Base-by-base conservation (phyloP, 2,888 invertebrate genomes). In the Agrochola circellaris region DNA sequence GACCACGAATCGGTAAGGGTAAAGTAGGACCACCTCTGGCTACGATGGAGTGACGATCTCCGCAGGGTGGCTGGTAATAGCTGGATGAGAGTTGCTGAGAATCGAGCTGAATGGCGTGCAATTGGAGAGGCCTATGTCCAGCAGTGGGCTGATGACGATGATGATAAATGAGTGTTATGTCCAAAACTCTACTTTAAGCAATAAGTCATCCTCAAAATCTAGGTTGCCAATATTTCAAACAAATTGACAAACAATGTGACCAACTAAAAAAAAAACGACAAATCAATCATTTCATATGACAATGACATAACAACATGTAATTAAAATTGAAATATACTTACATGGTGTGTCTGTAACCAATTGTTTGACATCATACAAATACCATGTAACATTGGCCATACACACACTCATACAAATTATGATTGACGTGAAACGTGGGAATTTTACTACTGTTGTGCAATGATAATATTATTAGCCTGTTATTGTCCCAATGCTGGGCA, bases 341-440 rank as follows among this genome's bases (percentile, higher is more conserved):
- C 48, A 58, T 0, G 48, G n/a, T 30, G 17, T 82, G 56, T 58
- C 82, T 51, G 62, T 67, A 34, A 23, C 76, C 48, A 51, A 79
- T 79, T 76, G 62, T 67, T 42, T 62, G 62, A 45, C 62, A 62
- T 67, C 48, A 76, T 58, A 79, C 67, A 75, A 67, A 45, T 42
- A 48, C 48, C 79, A 51, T 66, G 11, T 26, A 54, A 62, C 82
- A 82, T 65, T 74, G 58, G 51, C 26, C 64, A 60, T 73, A 26
- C 48, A 62, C 4, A 73, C 64, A 64, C 0, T 23, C 74, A 82
- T 42, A 62, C 48, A 64, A 76, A 13, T 62, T 45, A 67, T 34
- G 77, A 67, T 79, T 54, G 58, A 45, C 11, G 51, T 60, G 34
- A 60, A 79, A 26, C 83, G 79, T 79, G 79, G 68, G 79, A 79